A percentile compares a stretch with the other conserved stretches of the same genome.
These are phyloP conservation scores for Platorchestia sp. DNA, from an alignment of 1,140 invertebrate species.

Conservation along the genomic window DNA sequence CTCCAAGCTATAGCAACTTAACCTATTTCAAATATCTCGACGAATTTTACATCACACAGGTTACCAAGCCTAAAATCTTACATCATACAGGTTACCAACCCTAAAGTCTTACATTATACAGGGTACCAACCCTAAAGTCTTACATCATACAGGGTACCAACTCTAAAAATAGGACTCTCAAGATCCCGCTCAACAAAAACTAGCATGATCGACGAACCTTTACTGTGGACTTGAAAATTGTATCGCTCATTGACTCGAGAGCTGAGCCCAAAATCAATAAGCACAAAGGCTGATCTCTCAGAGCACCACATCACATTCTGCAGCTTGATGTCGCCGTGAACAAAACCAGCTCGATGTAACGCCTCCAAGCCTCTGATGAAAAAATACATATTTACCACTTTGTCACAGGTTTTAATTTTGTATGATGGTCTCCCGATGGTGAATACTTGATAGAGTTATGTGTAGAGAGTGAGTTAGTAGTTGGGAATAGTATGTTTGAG, in stretches of 20 bases:
- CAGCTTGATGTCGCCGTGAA: constrained; percentile 22
- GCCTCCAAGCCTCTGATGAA: background rate
- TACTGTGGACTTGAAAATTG: constrained; percentile 3
- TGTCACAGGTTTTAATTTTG: background rate
- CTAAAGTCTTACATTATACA: background rate
- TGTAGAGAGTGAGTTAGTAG: too few species aligned
- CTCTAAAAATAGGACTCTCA: background rate
- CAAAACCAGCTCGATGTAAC: background rate
- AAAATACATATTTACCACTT: background rate
- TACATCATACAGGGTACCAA: background rate
- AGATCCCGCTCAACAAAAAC: background rate
- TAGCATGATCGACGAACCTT: background rate
- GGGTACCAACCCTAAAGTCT: background rate
- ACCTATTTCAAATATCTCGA: too few species aligned
- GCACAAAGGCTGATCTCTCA: background rate
- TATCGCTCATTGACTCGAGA: background rate
- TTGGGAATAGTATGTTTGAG: too few species aligned
- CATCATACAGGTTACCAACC: too few species aligned
- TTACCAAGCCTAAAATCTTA: too few species aligned
- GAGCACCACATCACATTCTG: constrained; percentile 44
- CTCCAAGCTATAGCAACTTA: too few species aligned
- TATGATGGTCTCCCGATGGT: background rate
- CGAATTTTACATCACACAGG: too few species aligned
- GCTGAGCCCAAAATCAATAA: constrained; percentile 34
- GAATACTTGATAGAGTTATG: too few species aligned